These are phyloP conservation scores for Tragopan temminckii DNA, from an alignment of 2,797 vertebrate genomes.

Conservation along the genomic window DNA sequence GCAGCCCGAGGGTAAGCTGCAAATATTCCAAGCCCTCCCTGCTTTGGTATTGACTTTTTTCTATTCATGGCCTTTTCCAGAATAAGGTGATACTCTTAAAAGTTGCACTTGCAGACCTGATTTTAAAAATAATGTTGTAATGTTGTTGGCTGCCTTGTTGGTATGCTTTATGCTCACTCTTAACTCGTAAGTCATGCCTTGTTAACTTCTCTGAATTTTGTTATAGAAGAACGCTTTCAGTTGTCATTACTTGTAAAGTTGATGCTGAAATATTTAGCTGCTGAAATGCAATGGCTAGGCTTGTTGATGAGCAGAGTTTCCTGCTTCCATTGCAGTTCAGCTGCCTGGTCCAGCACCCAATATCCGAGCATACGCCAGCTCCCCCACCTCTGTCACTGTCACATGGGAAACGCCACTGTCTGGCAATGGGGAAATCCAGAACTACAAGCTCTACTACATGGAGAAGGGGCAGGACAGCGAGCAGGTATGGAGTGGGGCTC, in stretches of 20 bases:
- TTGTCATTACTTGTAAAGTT: background rate
- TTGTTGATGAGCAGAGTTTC: background rate
- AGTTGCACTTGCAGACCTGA: background rate
- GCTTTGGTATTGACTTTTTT: fast-evolving
- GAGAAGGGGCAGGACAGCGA: constrained; percentile 91
- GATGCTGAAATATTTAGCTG: background rate
- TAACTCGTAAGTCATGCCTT: background rate
- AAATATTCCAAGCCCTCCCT: background rate
- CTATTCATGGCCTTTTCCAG: background rate
- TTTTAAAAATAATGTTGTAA: background rate
- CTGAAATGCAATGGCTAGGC: background rate
- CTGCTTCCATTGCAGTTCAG: constrained; percentile 86
- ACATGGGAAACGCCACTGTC: constrained; percentile 93
- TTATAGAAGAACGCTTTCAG: background rate
- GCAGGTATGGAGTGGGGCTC: constrained; percentile 83
- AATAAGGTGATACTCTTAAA: background rate
- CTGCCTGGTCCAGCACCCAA: constrained; percentile 96
- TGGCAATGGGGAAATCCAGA: constrained; percentile 94
- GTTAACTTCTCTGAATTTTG: background rate
- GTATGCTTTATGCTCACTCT: background rate
- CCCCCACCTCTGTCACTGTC: constrained; percentile 88
- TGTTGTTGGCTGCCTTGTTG: fast-evolving
- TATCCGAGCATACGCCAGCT: constrained; percentile 85
- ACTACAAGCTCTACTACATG: constrained; percentile 95
- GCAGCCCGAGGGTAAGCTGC: constrained; percentile 92